Evolutionary conservation across 2,888 invertebrate genomes (phyloP), one percentile per base, ranked within the genome.

Genomic region (Eulithis testata): DNA sequence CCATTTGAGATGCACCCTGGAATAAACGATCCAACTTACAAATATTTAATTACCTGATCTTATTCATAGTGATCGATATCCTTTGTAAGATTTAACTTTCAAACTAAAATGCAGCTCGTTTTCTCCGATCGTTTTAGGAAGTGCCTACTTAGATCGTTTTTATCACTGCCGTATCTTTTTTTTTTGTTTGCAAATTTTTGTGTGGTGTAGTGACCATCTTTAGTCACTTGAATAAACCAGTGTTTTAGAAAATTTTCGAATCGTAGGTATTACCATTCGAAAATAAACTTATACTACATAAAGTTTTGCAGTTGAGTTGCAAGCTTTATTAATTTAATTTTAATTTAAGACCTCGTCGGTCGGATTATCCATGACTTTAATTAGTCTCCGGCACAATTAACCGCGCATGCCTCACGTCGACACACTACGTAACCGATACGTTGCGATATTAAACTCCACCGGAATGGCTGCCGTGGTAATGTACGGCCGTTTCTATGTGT

Each of bases 361-460:
- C n/a, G 14, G 60, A 52, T 52, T 40, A 62, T 51, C 51, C 51
- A 59, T 59, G 66, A 36, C 64, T 63, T 71, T 69, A 73, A 76
- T 77, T 74, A 74, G 69, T 78, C 77, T 77, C 79, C 74, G 77
- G 73, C 70, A 77, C 75, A 81, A 83, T 81, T 79, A 82, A 77
- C 72, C 73, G 76, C 65, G 75, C 76, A 77, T 76, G 80, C 76
- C 67, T 66, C 72, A 65, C 56, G 67, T 9, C 60, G 69, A 59
- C 53, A 37, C 67, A 71, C 43, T 52, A 65, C 63, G 77, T 78
- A 78, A 76, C 75, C 57, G 56, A 68, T 56, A 56, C 73, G 67
- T 51, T 36, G 60, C 58, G 49, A 66, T 75, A 65, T 54, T 57
- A 61, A 31, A 12, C n/a, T 2, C 14, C 65, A 58, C 64, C 54